A percentile compares a stretch with the other conserved stretches of the same genome.
Conservation (phyloP, 2,888 invertebrate genomes). For the Cataglyphis cursor region DNA sequence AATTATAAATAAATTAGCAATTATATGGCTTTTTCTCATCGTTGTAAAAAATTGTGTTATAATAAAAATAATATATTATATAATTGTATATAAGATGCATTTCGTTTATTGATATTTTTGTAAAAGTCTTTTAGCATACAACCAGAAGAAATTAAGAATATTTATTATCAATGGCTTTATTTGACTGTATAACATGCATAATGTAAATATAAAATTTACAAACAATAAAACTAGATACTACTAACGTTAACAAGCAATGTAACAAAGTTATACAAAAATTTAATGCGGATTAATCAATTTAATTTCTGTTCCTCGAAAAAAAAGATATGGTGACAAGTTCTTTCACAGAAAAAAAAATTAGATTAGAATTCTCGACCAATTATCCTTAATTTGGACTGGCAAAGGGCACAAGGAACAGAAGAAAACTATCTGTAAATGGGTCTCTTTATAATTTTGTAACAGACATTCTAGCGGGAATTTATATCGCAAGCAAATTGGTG, state of each 20-base stretch:
- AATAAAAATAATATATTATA: neutral
- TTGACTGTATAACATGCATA: neutral
- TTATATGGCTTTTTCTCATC: neutral
- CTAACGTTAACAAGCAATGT: neutral
- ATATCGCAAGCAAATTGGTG: neutral
- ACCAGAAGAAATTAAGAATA: neutral
- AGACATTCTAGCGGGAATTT: neutral
- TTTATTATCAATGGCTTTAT: neutral
- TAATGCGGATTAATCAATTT: neutral
- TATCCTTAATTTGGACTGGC: neutral
- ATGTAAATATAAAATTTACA: neutral
- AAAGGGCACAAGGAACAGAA: neutral
- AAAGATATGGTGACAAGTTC: neutral
- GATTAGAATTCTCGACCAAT: neutral
- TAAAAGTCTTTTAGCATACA: neutral
- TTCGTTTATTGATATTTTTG: neutral
- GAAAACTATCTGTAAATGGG: neutral
- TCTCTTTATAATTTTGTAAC: conserved; percentile 20
- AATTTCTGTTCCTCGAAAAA: neutral
- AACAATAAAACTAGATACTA: neutral
- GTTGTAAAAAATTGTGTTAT: neutral
- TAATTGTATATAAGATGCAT: neutral
- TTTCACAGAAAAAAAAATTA: neutral
- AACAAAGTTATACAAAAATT: neutral
- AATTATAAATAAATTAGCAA: neutral